A percentile compares a stretch with the other conserved stretches of the same genome.
These are phyloP conservation scores for Florisuga fusca DNA, from an alignment of 2,797 vertebrate genomes.

Conservation along the genomic window DNA sequence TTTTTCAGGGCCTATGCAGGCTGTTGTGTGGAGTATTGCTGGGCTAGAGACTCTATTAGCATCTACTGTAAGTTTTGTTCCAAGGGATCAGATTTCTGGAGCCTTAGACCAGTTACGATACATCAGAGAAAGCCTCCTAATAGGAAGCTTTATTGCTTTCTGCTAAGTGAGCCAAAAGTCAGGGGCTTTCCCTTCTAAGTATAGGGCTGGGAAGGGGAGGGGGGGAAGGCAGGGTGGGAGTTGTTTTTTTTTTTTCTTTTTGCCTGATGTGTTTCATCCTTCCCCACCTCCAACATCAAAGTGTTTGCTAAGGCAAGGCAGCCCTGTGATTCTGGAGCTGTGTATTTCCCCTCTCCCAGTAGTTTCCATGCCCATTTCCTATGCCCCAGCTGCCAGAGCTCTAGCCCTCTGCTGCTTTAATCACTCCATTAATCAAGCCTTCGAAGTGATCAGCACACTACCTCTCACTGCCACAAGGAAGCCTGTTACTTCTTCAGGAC, in stretches of 20 bases:
- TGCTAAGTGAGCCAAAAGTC: constrained; percentile 61
- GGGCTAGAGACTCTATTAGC: constrained; percentile 1
- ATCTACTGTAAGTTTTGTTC: constrained; percentile 56
- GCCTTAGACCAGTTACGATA: constrained; percentile 67
- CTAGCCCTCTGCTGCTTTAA: constrained; percentile 66
- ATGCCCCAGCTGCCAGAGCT: constrained; percentile 68
- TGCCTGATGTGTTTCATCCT: constrained; percentile 75
- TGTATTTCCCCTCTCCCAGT: constrained; percentile 63
- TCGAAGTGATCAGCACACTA: constrained; percentile 53
- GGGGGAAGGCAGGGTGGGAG: background rate
- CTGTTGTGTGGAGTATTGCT: background rate
- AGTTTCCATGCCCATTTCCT: constrained; percentile 72
- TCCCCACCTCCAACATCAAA: constrained; percentile 75
- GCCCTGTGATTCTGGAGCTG: constrained; percentile 58
- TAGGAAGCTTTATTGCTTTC: constrained; percentile 70
- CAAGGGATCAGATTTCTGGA: constrained; percentile 67
- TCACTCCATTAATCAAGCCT: constrained; percentile 73
- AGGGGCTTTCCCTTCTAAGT: constrained; percentile 60
- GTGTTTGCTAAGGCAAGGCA: constrained; percentile 61
- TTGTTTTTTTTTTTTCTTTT: constrained; percentile 31
- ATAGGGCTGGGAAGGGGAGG: background rate
- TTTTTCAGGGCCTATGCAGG: background rate
- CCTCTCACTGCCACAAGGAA: constrained; percentile 65
- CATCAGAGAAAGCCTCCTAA: constrained; percentile 66
- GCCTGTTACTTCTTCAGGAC: constrained; percentile 75